These are phyloP conservation scores for Leucophenga montana DNA, from an alignment of 2,888 invertebrate genomes.

Conservation along the genomic window DNA sequence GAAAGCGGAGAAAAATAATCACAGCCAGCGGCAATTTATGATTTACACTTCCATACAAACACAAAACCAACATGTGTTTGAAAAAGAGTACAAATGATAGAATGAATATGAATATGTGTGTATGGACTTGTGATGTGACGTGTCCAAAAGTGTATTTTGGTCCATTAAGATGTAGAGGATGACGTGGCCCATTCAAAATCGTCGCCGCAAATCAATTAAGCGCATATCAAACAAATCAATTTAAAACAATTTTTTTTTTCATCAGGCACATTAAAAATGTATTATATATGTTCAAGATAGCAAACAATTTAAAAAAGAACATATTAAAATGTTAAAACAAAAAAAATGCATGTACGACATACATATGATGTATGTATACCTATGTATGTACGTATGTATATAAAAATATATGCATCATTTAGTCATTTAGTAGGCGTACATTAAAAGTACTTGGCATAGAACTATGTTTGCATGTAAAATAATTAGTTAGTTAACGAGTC, in stretches of 20 bases:
- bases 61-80: no score
- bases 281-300: neutral
- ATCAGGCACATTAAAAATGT: constrained; percentile 6
- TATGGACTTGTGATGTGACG: constrained; percentile 7
- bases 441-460: neutral
- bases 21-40: constrained; percentile 5
- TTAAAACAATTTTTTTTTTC: neutral
- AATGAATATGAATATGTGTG: neutral
- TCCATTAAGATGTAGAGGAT: neutral
- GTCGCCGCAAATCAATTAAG: constrained; percentile 2
- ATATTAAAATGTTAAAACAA: neutral
- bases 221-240: constrained; percentile 3
- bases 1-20: constrained; percentile 10
- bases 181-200: constrained; percentile 10
- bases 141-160: constrained; percentile 18
- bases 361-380: constrained; percentile 2
- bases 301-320: neutral
- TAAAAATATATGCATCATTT: neutral
- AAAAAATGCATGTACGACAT: constrained; percentile 21
- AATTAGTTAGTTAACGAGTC: constrained; percentile 1
- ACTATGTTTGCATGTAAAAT: neutral
- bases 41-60: constrained; percentile 2
- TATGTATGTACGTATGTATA: neutral
- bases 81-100: neutral
- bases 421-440: neutral